Percentiles rank a stretch among this genome's conserved stretches.
phyloP scores from a whole-genome alignment of 2,888 invertebrate genomes.

The Cotesia congregata region DNA sequence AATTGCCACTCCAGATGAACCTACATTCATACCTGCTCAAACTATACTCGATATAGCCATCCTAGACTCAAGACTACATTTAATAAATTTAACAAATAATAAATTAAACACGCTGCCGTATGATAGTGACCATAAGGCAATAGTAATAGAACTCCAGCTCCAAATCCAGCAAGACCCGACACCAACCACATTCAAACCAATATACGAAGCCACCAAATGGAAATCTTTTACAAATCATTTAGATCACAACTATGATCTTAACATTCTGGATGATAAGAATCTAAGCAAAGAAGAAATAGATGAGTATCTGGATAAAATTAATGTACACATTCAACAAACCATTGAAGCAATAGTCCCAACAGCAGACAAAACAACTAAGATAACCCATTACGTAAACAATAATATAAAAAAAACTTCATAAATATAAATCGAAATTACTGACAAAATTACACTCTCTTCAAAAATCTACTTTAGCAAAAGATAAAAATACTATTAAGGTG shows the following conservation, averaged over 20 bases:
- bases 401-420: too few relatives aligned
- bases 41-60: not conserved
- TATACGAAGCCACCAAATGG: not conserved
- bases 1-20: not conserved
- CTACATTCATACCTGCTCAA: not conserved
- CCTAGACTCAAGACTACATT: not conserved
- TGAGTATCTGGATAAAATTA: not conserved
- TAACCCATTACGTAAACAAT: too few relatives aligned
- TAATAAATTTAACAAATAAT: not conserved
- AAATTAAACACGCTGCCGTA: not conserved
- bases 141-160: not conserved
- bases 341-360: too few relatives aligned
- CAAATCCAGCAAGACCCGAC: too few relatives aligned
- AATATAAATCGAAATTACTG: too few relatives aligned
- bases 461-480: too few relatives aligned
- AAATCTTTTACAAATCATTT: not conserved
- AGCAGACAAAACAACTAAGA: too few relatives aligned
- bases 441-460: too few relatives aligned
- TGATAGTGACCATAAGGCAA: not conserved
- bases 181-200: too few relatives aligned
- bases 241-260: not conserved
- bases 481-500: too few relatives aligned
- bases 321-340: not conserved
- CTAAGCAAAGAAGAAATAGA: not conserved
- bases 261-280: not conserved